Evolutionary conservation across 2,888 invertebrate species (phyloP), one percentile per base, ranked within the genome.

Genomic region (Cerastis rubricosa): DNA sequence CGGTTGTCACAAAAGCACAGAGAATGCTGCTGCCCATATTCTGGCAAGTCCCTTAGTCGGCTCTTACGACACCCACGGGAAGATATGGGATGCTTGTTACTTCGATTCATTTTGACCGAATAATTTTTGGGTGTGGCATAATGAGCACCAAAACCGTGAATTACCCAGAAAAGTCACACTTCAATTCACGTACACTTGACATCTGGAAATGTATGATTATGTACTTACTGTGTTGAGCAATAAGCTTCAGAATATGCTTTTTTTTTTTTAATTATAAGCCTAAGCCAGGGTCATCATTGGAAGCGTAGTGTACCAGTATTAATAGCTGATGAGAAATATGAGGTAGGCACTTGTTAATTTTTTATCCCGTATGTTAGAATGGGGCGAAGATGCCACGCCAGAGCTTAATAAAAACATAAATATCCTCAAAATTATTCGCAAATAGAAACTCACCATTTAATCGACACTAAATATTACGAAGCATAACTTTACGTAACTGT

Each of bases 401-500:
- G 22, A 22, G 3, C 51, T 51, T 9, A 19, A 54, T n/a, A n/a
- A 54, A 12, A 54, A 14, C n/a, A 54, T 57, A 11, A 57, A 57
- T 22, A 43, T 29, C 29, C 29, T 35, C 35, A 25, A 57, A 47
- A 29, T 19, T n/a, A 43, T 59, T 49, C 12, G 22, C 43, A 51
- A 70, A 71, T 61, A 45, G 0, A 61, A 71, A 63, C 14, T n/a
- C 40, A 54, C 5, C 9, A 63, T 81, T 43, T 29, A 76, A 67
- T 65, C 19, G 25, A 25, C 78, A 25, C n/a, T 64, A 59, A 76
- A 73, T 74, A 76, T 81, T 51, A 76, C 29, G 29, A 64, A 63
- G n/a, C 45, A 51, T 40, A 22, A 63, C 65, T 85, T 85, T 85
- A 85, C 40, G 70, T 76, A 83, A 83, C 45, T 45, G 7, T 22